Conservation (phyloP, 2,113 vertebrate genomes). For the Anarhynchus alexandrinus region DNA sequence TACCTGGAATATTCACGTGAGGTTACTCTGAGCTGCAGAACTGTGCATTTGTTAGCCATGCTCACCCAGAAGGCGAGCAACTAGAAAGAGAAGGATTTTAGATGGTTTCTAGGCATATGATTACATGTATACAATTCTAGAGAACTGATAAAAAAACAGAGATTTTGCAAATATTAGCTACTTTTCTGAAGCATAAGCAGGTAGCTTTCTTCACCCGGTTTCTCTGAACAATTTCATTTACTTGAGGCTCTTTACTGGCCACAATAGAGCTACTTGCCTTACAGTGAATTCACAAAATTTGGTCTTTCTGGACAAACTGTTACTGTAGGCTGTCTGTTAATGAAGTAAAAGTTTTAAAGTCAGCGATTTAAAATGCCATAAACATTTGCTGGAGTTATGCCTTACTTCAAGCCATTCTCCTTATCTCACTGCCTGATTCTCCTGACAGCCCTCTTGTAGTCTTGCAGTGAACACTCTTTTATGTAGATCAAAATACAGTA, state of each 20-base stretch:
- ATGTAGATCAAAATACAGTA: neutral
- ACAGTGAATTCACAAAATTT: neutral
- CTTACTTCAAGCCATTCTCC: neutral
- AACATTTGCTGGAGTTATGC: neutral
- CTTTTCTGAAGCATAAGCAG: neutral
- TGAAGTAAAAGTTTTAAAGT: neutral
- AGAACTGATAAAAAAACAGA: neutral
- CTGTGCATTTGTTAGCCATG: neutral
- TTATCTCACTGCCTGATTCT: neutral
- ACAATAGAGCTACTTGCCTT: neutral
- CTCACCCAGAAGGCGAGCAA: neutral
- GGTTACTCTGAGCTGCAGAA: neutral
- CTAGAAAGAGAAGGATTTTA: neutral
- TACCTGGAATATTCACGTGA: neutral
- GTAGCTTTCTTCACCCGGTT: neutral
- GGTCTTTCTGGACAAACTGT: neutral
- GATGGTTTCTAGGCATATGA: neutral
- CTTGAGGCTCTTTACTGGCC: neutral
- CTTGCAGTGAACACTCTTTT: neutral
- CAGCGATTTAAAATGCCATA: neutral
- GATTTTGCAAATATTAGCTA: neutral
- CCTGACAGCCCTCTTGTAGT: neutral
- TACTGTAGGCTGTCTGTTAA: neutral
- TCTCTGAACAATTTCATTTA: neutral
- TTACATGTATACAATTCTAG: neutral